Evolutionary conservation across 2,113 vertebrate species (phyloP).

Genomic region (Xenotilapia longispinis): DNA sequence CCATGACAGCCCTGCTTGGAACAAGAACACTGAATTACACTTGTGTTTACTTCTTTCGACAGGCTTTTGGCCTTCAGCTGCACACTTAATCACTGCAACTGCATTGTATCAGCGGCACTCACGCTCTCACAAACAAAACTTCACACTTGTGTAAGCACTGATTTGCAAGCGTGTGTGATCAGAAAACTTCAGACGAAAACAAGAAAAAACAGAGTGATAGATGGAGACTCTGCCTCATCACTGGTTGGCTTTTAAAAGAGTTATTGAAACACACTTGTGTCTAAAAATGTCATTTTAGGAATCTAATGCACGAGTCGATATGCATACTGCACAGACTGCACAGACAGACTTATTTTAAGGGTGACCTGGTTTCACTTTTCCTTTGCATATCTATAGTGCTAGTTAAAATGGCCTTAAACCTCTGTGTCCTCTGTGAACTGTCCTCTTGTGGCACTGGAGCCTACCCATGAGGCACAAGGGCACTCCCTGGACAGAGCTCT

Average conservation of each 20-base stretch:
- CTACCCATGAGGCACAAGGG: not conserved
- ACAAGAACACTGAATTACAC: not conserved
- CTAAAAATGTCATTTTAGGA: not conserved
- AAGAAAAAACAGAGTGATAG: not conserved
- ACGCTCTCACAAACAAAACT: not conserved
- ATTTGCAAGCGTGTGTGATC: not conserved
- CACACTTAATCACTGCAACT: not conserved
- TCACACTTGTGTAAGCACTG: not conserved
- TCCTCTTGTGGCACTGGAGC: not conserved
- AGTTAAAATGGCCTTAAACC: not conserved
- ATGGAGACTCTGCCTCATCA: not conserved
- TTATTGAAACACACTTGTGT: not conserved
- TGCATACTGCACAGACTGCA: not conserved
- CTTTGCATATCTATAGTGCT: not conserved
- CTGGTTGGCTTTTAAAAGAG: not conserved
- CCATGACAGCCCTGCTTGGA: not conserved
- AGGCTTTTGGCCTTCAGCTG: not conserved
- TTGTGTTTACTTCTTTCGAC: not conserved
- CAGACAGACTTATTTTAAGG: not conserved
- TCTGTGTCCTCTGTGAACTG: not conserved
- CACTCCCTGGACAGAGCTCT: not conserved
- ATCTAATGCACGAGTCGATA: not conserved
- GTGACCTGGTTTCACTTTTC: slow-evolving; percentile 3
- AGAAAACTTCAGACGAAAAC: not conserved
- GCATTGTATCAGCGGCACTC: not conserved